Percentiles rank a stretch among this genome's conserved stretches.
phyloP scores from a whole-genome alignment of 2,797 vertebrate genomes.

The Monodelphis domestica region DNA sequence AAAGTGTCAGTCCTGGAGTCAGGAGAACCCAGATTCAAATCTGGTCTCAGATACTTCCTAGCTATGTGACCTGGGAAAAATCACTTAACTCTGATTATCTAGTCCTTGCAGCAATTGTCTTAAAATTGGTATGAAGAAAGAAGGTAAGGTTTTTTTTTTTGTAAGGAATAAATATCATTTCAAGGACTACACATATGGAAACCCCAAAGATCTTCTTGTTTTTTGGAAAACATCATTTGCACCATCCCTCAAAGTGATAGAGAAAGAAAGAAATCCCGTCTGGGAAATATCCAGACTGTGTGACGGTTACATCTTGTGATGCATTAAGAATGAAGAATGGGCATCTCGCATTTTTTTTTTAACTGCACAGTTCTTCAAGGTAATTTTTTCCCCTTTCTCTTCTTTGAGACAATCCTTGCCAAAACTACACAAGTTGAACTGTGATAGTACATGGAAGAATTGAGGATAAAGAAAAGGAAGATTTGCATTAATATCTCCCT shows the following conservation, averaged over 20 bases:
- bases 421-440: rapidly evolving
- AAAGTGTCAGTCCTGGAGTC: no score
- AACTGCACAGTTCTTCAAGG: background rate
- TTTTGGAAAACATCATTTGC: background rate
- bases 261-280: background rate
- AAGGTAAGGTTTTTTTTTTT: no score
- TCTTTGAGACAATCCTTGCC: background rate
- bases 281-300: background rate
- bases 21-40: no score
- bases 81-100: no score
- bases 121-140: no score
- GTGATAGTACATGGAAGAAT: background rate
- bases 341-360: background rate
- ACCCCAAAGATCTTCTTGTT: background rate
- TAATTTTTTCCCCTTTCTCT: background rate
- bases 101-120: no score
- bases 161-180: background rate
- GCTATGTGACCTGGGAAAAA: no score
- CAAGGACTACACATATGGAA: background rate
- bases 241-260: background rate
- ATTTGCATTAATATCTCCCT: background rate
- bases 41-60: no score
- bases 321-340: background rate
- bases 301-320: background rate
- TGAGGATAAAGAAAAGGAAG: background rate